Percentiles rank a stretch among this genome's conserved stretches.
These are phyloP conservation scores for Pardalotus punctatus DNA, from an alignment of 2,113 vertebrate species.

Conservation along the genomic window DNA sequence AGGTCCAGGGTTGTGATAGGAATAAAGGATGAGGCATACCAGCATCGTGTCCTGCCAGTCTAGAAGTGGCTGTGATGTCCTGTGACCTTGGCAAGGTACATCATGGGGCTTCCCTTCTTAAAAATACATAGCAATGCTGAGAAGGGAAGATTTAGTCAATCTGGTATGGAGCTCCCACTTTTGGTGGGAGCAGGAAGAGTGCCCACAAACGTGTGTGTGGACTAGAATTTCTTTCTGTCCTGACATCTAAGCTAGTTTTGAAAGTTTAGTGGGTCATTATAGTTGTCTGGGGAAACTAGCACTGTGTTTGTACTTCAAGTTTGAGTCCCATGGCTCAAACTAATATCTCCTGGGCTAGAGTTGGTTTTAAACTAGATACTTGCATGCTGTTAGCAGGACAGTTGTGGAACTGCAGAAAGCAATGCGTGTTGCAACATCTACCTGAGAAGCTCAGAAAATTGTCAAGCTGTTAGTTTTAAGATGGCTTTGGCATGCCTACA, in stretches of 20 bases:
- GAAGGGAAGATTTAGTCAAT: not conserved
- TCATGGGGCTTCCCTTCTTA: not conserved
- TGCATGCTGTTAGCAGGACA: not conserved
- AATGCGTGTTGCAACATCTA: not conserved
- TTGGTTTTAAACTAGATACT: not conserved
- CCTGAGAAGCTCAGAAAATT: not conserved
- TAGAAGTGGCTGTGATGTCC: not conserved
- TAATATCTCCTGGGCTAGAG: not conserved
- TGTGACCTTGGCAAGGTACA: not conserved
- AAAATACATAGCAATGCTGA: not conserved
- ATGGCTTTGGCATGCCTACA: not conserved
- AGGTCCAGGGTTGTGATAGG: rapidly evolving
- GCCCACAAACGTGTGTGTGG: not conserved
- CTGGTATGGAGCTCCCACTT: not conserved
- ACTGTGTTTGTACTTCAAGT: not conserved
- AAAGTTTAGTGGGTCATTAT: not conserved
- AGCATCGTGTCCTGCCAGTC: not conserved
- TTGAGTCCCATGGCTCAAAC: not conserved
- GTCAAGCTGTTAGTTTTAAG: not conserved
- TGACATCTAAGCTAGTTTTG: not conserved
- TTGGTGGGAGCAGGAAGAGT: not conserved
- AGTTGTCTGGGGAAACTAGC: not conserved
- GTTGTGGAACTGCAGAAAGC: not conserved
- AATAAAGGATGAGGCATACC: not conserved
- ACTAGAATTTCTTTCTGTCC: not conserved